Evolutionary conservation across 2,797 vertebrate genomes (phyloP).

Genomic region (Prionace glauca): DNA sequence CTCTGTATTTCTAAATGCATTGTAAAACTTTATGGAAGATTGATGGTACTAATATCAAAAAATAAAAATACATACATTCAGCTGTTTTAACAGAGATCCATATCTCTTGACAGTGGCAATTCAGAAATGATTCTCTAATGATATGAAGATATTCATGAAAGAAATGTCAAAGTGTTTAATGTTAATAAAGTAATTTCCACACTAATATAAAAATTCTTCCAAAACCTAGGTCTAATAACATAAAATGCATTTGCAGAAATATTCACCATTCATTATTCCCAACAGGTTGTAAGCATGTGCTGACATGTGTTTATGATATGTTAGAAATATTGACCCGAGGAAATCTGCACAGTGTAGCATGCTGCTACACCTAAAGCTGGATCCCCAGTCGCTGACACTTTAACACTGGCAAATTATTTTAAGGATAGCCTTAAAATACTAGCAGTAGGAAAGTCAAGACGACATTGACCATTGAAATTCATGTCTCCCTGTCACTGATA

Average conservation of each 20-base stretch:
- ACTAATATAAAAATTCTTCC: too few relatives aligned
- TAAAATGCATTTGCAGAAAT: background rate
- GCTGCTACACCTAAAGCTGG: background rate
- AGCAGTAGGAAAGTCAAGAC: background rate
- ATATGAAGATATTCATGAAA: background rate
- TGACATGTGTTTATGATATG: background rate
- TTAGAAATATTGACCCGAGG: background rate
- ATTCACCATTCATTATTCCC: background rate
- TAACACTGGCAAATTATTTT: background rate
- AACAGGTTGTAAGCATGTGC: background rate
- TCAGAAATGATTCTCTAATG: background rate
- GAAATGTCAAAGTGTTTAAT: constrained; percentile 5
- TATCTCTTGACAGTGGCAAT: background rate
- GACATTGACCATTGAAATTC: background rate
- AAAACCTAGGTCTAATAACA: background rate
- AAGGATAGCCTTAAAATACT: background rate
- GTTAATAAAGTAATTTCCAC: background rate
- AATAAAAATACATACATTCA: background rate
- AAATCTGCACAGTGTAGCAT: background rate
- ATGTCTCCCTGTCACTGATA: background rate
- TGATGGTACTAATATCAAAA: background rate
- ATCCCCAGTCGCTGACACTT: background rate
- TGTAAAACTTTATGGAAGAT: background rate
- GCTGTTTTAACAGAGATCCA: background rate
- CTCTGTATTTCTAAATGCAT: background rate